Evolutionary conservation across 2,797 vertebrate species (phyloP).

Genomic region (Lateolabrax maculatus): DNA sequence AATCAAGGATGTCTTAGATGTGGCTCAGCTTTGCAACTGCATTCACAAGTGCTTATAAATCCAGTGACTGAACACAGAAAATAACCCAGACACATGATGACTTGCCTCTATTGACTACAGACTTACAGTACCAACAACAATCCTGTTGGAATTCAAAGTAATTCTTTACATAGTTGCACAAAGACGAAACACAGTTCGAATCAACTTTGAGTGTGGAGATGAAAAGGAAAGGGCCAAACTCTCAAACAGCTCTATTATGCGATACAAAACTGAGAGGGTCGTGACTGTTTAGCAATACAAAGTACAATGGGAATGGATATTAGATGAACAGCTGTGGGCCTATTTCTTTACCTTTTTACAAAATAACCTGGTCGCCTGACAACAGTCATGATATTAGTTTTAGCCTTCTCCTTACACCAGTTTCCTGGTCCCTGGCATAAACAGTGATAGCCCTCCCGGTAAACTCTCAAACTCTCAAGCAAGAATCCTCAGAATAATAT

Average conservation of each 20-base stretch:
- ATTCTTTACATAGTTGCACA: conserved; percentile 65
- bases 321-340: conserved; percentile 41
- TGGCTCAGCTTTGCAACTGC: conserved; percentile 79
- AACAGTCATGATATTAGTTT: conserved; percentile 64
- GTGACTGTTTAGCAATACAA: conserved; percentile 37
- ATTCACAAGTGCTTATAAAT: conserved; percentile 73
- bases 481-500: conserved; percentile 52
- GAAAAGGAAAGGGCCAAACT: conserved; percentile 40
- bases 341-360: conserved; percentile 31
- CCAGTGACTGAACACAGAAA: conserved; percentile 76
- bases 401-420: conserved; percentile 30
- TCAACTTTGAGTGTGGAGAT: conserved; percentile 42
- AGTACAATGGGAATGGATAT: conserved; percentile 41
- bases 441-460: conserved; percentile 66
- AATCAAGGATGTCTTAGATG: conserved; percentile 48
- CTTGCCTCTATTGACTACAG: conserved; percentile 41
- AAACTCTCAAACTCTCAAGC: conserved; percentile 57
- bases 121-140: conserved; percentile 48
- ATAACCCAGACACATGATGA: conserved; percentile 58
- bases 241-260: conserved; percentile 37
- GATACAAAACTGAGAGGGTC: conserved; percentile 45
- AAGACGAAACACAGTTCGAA: conserved; percentile 63
- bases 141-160: conserved; percentile 51
- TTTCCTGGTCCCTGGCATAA: conserved; percentile 43
- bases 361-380: conserved; percentile 63